Percentiles rank a stretch among this genome's conserved stretches.
phyloP scores from a whole-genome alignment of 2,113 vertebrate genomes.

The Canis aureus region DNA sequence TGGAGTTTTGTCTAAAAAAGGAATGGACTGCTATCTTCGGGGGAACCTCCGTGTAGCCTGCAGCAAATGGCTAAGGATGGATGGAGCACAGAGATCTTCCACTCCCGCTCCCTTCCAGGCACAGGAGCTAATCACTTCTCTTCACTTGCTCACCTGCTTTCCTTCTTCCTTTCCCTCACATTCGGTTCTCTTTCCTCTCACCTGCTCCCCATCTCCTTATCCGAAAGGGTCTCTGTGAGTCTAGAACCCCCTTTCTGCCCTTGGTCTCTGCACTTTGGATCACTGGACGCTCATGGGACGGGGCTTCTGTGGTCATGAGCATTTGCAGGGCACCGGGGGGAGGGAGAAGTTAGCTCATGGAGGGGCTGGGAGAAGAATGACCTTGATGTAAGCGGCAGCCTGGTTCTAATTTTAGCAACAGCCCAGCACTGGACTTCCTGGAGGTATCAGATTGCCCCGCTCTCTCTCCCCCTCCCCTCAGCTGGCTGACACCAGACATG shows the following conservation, averaged over 20 bases:
- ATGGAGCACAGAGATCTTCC: background rate
- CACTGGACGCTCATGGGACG: background rate
- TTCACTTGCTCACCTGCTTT: background rate
- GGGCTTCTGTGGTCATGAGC: conserved; percentile 34
- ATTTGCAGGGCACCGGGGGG: fast-evolving
- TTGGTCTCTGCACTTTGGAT: background rate
- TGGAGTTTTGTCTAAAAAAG: background rate
- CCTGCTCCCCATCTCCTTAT: background rate
- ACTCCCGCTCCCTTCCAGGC: fast-evolving
- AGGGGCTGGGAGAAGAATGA: conserved; percentile 55
- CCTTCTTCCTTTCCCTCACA: background rate
- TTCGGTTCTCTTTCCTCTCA: background rate
- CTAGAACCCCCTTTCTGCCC: conserved; percentile 52
- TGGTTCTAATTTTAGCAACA: conserved; percentile 87
- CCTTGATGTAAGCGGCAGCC: conserved; percentile 70
- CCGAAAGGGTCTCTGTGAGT: background rate
- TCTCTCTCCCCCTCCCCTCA: background rate
- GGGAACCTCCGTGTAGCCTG: background rate
- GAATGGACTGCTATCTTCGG: background rate
- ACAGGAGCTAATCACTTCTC: background rate
- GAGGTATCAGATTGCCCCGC: conserved; percentile 72
- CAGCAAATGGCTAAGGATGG: fast-evolving
- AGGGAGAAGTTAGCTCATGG: background rate
- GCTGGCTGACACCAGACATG: conserved; percentile 79
- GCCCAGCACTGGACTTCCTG: conserved; percentile 83